These are phyloP conservation scores for Neomicropteryx cornuta DNA, from an alignment of 1,140 invertebrate genomes.

Conservation along the genomic window DNA sequence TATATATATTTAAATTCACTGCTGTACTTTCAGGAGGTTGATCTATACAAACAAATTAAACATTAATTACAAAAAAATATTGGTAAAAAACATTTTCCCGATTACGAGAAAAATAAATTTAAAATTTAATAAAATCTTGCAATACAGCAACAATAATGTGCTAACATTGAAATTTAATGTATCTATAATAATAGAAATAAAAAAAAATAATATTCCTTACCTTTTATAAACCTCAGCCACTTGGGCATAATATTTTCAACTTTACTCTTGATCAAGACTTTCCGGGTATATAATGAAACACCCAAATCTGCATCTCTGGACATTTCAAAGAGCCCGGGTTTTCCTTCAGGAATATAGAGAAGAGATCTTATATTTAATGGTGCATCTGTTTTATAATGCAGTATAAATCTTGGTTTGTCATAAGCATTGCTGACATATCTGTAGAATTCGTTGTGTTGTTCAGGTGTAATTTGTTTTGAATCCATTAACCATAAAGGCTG, in stretches of 20 bases:
- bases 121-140: no score
- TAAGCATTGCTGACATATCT: conserved; percentile 76
- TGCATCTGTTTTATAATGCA: conserved; percentile 84
- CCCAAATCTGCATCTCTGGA: conserved; percentile 70
- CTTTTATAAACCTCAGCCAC: conserved; percentile 90
- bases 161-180: conserved; percentile 1
- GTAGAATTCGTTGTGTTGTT: conserved; percentile 88
- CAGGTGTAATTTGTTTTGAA: conserved; percentile 71
- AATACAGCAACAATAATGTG: no score
- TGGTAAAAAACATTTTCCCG: no score
- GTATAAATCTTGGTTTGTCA: conserved; percentile 70
- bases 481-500: conserved; percentile 91
- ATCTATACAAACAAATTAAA: no score
- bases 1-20: no score
- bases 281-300: conserved; percentile 81
- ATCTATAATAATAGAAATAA: conserved; percentile 4
- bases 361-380: conserved; percentile 85
- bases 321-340: conserved; percentile 82
- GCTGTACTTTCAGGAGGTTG: no score
- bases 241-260: conserved; percentile 87
- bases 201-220: conserved; percentile 28
- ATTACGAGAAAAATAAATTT: no score
- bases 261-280: conserved; percentile 82
- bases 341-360: conserved; percentile 87
- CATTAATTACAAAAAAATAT: no score